Evolutionary conservation across 2,797 vertebrate species (phyloP), one percentile per base, ranked within the genome.

Genomic region (Centroberyx gerrardi): DNA sequence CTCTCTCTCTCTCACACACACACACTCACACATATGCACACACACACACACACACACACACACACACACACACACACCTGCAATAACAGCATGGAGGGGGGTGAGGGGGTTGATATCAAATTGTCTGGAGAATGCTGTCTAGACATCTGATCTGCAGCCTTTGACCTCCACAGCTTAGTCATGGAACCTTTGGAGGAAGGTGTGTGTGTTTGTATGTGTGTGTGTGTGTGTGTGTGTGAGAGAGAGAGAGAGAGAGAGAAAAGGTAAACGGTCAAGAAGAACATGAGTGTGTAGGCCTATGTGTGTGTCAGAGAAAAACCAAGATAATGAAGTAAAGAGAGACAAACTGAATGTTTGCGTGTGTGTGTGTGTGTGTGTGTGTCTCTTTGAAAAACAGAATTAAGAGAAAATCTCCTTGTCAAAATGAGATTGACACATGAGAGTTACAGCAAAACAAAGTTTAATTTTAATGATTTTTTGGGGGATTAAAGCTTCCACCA

Each of bases 81-180:
- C 51, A 68, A 49, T 64, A 62, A 51, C 46, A 66, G 61, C 36
- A 65, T 65, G 56, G 18, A 46, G 60, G 36, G 59, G 40, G 59
- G 77, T 62, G 33, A 12, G 17, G 5, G 13, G 48, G n/a, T 33
- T n/a, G 38, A 82, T 74, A 76, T 87, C 76, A 74, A 77, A 80
- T 51, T 64, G 74, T 70, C 81, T 76, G 51, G 80, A 81, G 75
- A 70, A 67, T 40, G 44, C 71, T 70, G 83, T 87, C 80, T 86
- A 83, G 79, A 86, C 80, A 68, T 72, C 59, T 78, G 76, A 82
- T 77, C 63, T 61, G 65, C 62, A 58, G n/a, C 80, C 76, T 87
- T 71, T 77, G 79, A 86, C 85, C 83, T 58, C 38, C 4, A 3
- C 54, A 17, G 75, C 74, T 77, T 83, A 76, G 76, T 85, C 68